Percentiles rank a stretch among this genome's conserved stretches.
Evolutionary conservation across 2,113 vertebrate species (phyloP).

Genomic region (Pelvicachromis taeniatus): DNA sequence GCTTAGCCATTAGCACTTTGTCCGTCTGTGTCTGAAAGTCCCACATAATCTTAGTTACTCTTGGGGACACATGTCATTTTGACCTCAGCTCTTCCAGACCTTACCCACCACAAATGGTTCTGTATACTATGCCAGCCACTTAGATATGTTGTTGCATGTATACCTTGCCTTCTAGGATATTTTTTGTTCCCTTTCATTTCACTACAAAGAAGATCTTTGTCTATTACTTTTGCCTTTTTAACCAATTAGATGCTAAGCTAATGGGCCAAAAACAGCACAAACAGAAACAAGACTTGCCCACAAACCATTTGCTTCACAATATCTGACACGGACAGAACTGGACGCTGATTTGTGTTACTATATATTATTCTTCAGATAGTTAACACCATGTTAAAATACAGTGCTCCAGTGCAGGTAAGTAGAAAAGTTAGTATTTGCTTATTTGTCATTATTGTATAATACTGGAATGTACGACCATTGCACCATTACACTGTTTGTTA

Average conservation of each 20-base stretch:
- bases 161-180: rapidly evolving
- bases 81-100: neutral
- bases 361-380: no score
- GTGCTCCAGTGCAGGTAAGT: rapidly evolving
- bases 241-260: neutral
- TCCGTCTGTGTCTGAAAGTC: neutral
- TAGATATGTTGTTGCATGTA: neutral
- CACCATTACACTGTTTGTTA: neutral
- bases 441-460: neutral
- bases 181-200: neutral
- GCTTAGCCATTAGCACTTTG: neutral
- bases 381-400: neutral
- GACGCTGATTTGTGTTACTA: neutral
- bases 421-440: neutral
- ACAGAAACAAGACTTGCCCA: neutral
- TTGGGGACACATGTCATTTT: neutral
- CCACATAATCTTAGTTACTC: neutral
- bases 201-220: neutral
- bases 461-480: neutral
- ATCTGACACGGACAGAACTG: neutral
- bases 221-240: neutral
- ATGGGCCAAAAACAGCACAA: neutral
- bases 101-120: neutral
- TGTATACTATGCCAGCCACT: neutral
- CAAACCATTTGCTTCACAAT: neutral